These are phyloP conservation scores for Orthosia gothica DNA, from an alignment of 2,888 invertebrate species.

Conservation along the genomic window DNA sequence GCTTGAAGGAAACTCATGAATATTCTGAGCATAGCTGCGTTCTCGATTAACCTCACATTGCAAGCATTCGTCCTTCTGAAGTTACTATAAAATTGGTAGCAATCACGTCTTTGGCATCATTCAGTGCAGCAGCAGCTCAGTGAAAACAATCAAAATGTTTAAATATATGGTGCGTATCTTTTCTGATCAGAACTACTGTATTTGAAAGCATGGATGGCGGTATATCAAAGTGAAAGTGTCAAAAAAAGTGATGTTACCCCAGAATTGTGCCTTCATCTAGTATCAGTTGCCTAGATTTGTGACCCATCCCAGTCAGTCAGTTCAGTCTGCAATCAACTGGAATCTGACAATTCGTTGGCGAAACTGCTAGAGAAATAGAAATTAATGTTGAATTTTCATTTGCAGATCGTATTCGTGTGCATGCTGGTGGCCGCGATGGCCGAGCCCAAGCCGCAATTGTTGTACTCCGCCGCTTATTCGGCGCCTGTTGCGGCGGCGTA, in stretches of 20 bases:
- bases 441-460: constrained; percentile 74
- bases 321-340: neutral
- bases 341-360: neutral
- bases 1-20: constrained; percentile 61
- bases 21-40: constrained; percentile 65
- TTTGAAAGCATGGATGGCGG: neutral
- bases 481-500: constrained; percentile 77
- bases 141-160: constrained; percentile 82
- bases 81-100: constrained; percentile 75
- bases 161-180: constrained; percentile 81
- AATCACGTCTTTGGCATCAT: constrained; percentile 71
- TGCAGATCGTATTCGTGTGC: constrained; percentile 87
- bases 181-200: neutral
- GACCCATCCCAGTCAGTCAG: neutral
- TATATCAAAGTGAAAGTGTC: constrained; percentile 6
- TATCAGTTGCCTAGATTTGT: neutral
- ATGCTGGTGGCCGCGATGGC: constrained; percentile 83
- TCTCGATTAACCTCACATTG: constrained; percentile 69
- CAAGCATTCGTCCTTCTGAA: constrained; percentile 75
- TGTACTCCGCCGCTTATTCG: constrained; percentile 73
- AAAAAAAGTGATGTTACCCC: neutral
- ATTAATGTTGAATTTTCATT: constrained; percentile 41
- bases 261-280: neutral
- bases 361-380: neutral
- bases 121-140: constrained; percentile 72